Evolutionary conservation across 2,113 vertebrate species (phyloP), one percentile per base, ranked within the genome.

Genomic region (Saguinus imperator): DNA sequence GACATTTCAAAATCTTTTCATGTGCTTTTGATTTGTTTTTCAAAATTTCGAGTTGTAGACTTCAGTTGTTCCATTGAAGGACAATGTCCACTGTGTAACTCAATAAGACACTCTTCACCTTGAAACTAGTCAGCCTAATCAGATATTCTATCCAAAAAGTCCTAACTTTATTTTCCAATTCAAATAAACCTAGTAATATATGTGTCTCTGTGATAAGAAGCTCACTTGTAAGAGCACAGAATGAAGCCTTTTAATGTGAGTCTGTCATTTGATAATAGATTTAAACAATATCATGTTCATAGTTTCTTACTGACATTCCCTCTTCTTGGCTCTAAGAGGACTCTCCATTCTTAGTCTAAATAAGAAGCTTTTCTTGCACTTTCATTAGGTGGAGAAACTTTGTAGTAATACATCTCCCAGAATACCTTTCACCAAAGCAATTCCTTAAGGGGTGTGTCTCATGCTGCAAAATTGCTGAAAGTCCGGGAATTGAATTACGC

Each of bases 371-470:
- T 87, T 70, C 76, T 61, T 82, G 4, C 16, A 23, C 82, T 73
- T 88, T 27, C 6, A 27, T 66, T 85, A 68, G 48, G 52, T 79
- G 76, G n/a, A 68, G 37, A 37, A 68, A 43, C 1, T 81, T 86
- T 14, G 70, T 5, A 45, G 85, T 61, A 85, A 68, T 76, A 66
- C 76, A 70, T 70, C 17, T 97, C 86, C 95, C 94, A 93, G 88
- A 70, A 94, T 27, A 18, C 95, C 45, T 95, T 80, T 86, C 87
- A 16, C 7, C 1, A 20, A 50, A n/a, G 82, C n/a, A 45, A 1
- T 25, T 72, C 61, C 64, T 64, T 11, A 57, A 55, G 58, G 92
- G 94, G 95, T 25, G 96, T 97, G 88, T 75, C 94, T 72, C 50
- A 17, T 0, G 29, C 25, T 25, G 11, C 20, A 37, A 55, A 83